Evolutionary conservation across 2,888 invertebrate species (phyloP).

Genomic region (Seladonia tumulorum): DNA sequence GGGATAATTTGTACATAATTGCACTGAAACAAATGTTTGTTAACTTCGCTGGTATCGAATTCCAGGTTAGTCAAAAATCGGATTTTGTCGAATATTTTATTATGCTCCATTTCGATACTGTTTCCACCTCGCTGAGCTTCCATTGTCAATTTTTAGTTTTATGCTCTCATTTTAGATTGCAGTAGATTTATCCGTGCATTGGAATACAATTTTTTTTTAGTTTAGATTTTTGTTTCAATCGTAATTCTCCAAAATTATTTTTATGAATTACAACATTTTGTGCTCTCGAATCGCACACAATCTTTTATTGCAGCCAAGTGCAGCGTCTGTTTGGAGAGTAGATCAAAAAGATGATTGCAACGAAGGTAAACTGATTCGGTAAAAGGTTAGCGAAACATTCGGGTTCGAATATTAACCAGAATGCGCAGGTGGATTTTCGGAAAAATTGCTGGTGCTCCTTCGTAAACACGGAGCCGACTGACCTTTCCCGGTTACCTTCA

Average conservation of each 20-base stretch:
- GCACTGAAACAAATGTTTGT: not conserved
- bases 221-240: not conserved
- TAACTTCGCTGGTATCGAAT: not conserved
- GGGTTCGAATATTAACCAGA: not conserved
- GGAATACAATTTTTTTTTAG: too few species aligned
- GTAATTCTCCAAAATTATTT: not conserved
- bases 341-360: not conserved
- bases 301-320: not conserved
- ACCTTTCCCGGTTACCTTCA: conserved; percentile 4
- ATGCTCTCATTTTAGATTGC: too few species aligned
- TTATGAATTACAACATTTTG: not conserved
- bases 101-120: too few species aligned
- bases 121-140: too few species aligned
- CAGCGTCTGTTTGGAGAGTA: not conserved
- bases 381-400: not conserved
- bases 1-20: not conserved
- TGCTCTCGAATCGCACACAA: too few species aligned
- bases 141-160: too few species aligned
- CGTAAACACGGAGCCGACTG: not conserved
- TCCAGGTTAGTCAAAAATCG: too few species aligned
- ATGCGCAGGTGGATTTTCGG: not conserved
- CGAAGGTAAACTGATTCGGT: too few species aligned
- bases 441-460: not conserved
- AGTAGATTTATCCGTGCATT: too few species aligned
- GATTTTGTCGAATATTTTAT: too few species aligned